Evolutionary conservation across 2,888 invertebrate genomes (phyloP).

Genomic region (Ectobius pallidus): DNA sequence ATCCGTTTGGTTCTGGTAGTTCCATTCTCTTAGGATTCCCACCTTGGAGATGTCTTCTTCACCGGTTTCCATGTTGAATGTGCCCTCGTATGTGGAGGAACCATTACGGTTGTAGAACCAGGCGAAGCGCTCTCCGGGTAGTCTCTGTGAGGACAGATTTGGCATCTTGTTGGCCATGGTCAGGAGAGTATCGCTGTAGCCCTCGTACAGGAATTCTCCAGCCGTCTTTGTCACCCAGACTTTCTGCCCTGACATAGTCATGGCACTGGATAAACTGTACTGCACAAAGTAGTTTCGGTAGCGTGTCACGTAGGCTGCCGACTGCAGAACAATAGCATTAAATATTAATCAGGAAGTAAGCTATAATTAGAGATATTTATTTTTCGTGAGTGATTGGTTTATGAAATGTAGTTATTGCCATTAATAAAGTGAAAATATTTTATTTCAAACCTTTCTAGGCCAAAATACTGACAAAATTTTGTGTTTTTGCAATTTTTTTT

Average conservation of each 20-base stretch:
- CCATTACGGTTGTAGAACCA: constrained; percentile 88
- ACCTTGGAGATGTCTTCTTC: constrained; percentile 64
- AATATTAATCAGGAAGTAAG: too few relatives aligned
- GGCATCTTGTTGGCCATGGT: constrained; percentile 67
- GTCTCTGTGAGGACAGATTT: constrained; percentile 55
- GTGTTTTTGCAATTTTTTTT: too few relatives aligned
- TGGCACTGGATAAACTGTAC: constrained; percentile 40
- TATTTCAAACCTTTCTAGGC: too few relatives aligned
- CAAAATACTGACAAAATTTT: too few relatives aligned
- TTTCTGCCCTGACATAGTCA: constrained; percentile 63
- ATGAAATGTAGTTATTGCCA: too few relatives aligned
- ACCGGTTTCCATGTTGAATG: constrained; percentile 79
- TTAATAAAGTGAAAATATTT: too few relatives aligned
- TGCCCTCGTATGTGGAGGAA: constrained; percentile 73
- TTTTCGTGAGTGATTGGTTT: too few relatives aligned
- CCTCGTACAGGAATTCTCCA: constrained; percentile 76
- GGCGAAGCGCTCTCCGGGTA: constrained; percentile 77
- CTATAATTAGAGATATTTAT: too few relatives aligned
- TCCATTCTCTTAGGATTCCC: constrained; percentile 76
- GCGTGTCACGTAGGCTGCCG: constrained; percentile 64
- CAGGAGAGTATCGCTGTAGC: constrained; percentile 77
- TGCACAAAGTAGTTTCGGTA: constrained; percentile 58
- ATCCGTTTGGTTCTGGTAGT: constrained; percentile 64
- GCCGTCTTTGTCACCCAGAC: constrained; percentile 68
- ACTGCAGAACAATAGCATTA: constrained; percentile 60